A percentile compares a stretch with the other conserved stretches of the same genome.
phyloP scores from a whole-genome alignment of 1,140 invertebrate species.

The Apis florea region DNA sequence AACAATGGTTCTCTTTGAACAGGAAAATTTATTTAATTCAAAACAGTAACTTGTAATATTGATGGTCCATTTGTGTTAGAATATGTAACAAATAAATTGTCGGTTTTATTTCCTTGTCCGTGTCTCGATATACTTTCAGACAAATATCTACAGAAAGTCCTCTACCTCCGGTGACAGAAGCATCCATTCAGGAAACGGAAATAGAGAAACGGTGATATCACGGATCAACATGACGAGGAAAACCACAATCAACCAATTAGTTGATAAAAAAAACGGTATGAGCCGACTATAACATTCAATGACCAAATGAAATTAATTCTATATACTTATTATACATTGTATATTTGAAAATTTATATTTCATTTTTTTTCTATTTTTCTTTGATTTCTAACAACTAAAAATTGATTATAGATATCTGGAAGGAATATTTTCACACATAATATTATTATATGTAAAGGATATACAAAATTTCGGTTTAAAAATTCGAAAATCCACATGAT shows the following conservation, averaged over 20 bases:
- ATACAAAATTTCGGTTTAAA: background rate
- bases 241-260: background rate
- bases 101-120: background rate
- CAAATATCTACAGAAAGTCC: slow-evolving; percentile 72
- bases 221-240: background rate
- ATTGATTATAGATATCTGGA: background rate
- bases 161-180: slow-evolving; percentile 70
- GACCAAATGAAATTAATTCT: too few relatives aligned
- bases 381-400: background rate
- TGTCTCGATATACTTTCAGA: slow-evolving; percentile 45
- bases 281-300: background rate
- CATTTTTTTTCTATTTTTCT: background rate
- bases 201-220: slow-evolving; percentile 68
- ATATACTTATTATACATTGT: background rate
- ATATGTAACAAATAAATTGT: background rate
- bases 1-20: background rate
- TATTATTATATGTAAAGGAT: background rate
- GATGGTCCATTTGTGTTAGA: background rate
- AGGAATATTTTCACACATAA: background rate
- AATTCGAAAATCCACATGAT: background rate
- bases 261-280: slow-evolving; percentile 1
- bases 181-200: slow-evolving; percentile 65
- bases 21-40: background rate
- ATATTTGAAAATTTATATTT: background rate
- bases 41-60: too few relatives aligned